These are phyloP conservation scores for Choloepus hoffmanni DNA, from an alignment of 2,113 vertebrate species.

Conservation along the genomic window DNA sequence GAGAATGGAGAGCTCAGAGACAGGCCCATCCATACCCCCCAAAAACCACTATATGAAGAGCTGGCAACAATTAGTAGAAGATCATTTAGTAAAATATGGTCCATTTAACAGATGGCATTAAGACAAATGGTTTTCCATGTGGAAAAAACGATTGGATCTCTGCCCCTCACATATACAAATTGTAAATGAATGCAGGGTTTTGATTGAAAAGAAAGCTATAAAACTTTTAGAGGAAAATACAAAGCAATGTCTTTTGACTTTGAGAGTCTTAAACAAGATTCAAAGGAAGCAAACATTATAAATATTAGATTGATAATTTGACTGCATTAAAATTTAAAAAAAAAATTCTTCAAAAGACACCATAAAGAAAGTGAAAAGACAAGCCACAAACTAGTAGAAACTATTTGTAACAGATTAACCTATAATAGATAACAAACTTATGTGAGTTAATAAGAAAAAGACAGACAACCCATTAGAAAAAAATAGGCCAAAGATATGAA, in stretches of 20 bases:
- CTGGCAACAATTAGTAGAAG: not conserved
- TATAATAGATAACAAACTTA: not conserved
- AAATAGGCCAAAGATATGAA: not conserved
- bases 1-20: not conserved
- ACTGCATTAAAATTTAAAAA: not conserved
- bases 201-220: not conserved
- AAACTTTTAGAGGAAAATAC: not conserved
- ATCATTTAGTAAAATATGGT: not conserved
- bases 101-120: not conserved
- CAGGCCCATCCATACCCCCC: not conserved
- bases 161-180: not conserved
- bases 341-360: not conserved
- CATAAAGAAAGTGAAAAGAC: not conserved
- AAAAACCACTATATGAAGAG: not conserved
- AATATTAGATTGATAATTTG: not conserved
- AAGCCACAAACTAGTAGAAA: not conserved
- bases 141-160: not conserved
- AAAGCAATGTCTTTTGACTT: not conserved
- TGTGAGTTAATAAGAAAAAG: slow-evolving; percentile 16
- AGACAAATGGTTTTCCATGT: not conserved
- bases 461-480: not conserved
- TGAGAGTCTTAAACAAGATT: not conserved
- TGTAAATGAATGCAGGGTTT: not conserved
- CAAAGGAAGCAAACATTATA: not conserved
- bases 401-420: not conserved